phyloP scores from a whole-genome alignment of 2,797 vertebrate genomes.

The Hafferia zeledoni region DNA sequence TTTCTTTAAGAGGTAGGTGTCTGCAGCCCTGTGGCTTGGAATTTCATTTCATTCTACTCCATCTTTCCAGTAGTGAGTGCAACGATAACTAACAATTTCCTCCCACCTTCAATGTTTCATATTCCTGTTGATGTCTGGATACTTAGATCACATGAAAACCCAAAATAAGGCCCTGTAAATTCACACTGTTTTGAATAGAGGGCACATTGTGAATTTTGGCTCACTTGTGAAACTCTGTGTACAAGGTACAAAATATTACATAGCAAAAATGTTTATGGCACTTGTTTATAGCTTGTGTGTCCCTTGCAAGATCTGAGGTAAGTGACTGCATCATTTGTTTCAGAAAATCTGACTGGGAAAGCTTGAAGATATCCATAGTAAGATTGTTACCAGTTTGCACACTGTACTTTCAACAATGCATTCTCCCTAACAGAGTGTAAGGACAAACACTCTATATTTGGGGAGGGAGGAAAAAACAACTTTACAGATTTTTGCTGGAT shows the following conservation, averaged over 20 bases:
- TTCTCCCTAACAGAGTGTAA: background rate
- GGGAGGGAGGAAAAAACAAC: rapidly evolving
- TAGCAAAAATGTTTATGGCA: background rate
- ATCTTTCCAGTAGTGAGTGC: background rate
- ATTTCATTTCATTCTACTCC: background rate
- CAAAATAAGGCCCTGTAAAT: background rate
- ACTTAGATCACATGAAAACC: background rate
- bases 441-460: background rate
- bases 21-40: background rate
- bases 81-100: background rate
- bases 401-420: background rate
- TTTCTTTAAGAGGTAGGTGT: background rate
- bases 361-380: background rate
- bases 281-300: background rate
- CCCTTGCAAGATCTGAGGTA: background rate
- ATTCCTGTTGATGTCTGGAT: background rate
- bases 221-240: background rate
- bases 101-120: background rate
- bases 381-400: background rate
- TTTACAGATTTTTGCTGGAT: background rate
- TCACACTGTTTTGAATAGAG: background rate
- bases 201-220: background rate
- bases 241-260: background rate
- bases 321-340: background rate
- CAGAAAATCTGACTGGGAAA: background rate